phyloP scores from a whole-genome alignment of 1,140 invertebrate species.

The Trialeurodes vaporariorum region DNA sequence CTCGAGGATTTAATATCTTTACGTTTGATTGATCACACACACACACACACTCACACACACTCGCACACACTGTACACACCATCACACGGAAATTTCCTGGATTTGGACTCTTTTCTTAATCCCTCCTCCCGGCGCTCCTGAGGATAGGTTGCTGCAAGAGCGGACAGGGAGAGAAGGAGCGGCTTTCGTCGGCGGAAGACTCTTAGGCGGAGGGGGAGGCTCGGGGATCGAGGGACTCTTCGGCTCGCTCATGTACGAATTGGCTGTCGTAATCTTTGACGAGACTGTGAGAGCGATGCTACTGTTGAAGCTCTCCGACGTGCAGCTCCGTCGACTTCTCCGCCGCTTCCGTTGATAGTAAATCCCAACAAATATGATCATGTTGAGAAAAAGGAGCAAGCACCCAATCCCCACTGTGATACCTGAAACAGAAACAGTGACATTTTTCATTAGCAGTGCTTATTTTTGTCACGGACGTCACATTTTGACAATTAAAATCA shows the following conservation, averaged over 20 bases:
- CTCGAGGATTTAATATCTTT: too few relatives aligned
- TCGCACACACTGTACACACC: too few relatives aligned
- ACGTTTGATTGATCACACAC: too few relatives aligned
- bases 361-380: conserved; percentile 75
- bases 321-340: conserved; percentile 22
- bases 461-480: too few relatives aligned
- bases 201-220: conserved; percentile 3
- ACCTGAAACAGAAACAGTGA: conserved; percentile 35
- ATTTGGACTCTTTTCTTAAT: conserved; percentile 13
- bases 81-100: conserved; percentile 14
- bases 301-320: not conserved
- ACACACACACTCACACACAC: too few relatives aligned
- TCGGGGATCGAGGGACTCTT: not conserved
- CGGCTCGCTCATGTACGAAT: conserved; percentile 1
- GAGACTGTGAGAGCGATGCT: conserved; percentile 3
- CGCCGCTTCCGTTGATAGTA: conserved; percentile 59
- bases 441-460: not conserved
- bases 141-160: not conserved
- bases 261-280: conserved; percentile 1
- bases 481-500: too few relatives aligned
- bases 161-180: not conserved
- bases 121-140: conserved; percentile 5
- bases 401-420: conserved; percentile 84
- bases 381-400: conserved; percentile 69
- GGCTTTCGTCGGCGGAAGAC: not conserved